Evolutionary conservation across 2,797 vertebrate genomes (phyloP).

Genomic region (Poliocrania exsul): DNA sequence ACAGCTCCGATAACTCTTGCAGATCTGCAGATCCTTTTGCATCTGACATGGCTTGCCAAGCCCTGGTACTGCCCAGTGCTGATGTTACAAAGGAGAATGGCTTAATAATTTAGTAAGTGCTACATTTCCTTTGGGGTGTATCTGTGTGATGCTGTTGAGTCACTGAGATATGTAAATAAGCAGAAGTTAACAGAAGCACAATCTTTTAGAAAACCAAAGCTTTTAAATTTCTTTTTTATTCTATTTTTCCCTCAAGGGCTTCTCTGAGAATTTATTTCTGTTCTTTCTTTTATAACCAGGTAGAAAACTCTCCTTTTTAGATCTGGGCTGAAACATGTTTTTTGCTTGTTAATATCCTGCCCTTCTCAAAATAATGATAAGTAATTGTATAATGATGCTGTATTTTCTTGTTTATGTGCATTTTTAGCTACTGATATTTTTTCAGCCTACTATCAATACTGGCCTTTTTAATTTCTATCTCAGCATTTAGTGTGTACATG

Average conservation of each 20-base stretch:
- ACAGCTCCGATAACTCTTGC: constrained; percentile 54
- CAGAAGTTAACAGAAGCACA: constrained; percentile 30
- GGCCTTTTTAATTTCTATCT: not conserved
- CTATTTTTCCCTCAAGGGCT: not conserved
- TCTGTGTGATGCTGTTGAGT: constrained; percentile 61
- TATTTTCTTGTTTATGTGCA: not conserved
- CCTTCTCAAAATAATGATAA: not conserved
- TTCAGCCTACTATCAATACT: not conserved
- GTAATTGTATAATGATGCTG: not conserved
- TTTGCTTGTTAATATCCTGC: not conserved
- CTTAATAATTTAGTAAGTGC: constrained; percentile 76
- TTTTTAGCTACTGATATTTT: not conserved
- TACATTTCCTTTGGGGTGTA: constrained; percentile 71
- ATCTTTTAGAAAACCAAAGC: constrained; percentile 5
- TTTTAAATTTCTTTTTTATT: not conserved
- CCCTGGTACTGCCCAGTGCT: constrained; percentile 68
- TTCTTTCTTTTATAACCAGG: not conserved
- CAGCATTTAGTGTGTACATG: not conserved
- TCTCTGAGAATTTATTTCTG: constrained; percentile 34
- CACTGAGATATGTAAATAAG: constrained; percentile 53
- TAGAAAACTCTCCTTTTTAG: constrained; percentile 2
- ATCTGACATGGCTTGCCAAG: constrained; percentile 59
- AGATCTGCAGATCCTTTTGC: constrained; percentile 71
- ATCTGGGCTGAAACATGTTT: not conserved
- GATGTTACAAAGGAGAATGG: constrained; percentile 49